Evolutionary conservation across 2,888 invertebrate species (phyloP).

Genomic region (Lasioglossum marginatum): DNA sequence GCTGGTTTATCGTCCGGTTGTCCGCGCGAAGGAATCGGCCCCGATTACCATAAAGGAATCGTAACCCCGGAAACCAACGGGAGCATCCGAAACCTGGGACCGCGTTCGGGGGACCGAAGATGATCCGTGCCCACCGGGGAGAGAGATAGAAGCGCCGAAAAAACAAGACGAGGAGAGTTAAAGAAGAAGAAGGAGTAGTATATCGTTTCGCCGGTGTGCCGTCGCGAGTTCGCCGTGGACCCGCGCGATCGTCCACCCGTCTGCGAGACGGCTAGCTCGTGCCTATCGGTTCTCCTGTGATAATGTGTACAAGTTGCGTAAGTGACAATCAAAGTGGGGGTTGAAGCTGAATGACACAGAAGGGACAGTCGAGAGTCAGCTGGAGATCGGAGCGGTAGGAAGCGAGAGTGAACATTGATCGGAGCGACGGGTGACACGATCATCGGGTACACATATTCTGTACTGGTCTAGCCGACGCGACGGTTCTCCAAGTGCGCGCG

Average conservation of each 20-base stretch:
- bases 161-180: conserved; percentile 5
- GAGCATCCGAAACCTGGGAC: conserved; percentile 2
- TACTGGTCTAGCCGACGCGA: not conserved
- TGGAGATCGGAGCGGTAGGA: conserved; percentile 47
- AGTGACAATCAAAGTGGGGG: conserved; percentile 75
- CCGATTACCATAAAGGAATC: conserved; percentile 64
- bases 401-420: conserved; percentile 25
- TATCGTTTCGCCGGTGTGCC: conserved; percentile 57
- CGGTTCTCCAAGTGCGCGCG: not conserved
- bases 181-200: not conserved
- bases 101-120: not conserved
- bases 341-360: conserved; percentile 49
- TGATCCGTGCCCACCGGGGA: not conserved
- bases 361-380: conserved; percentile 45
- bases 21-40: conserved; percentile 55
- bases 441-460: not conserved
- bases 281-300: conserved; percentile 65
- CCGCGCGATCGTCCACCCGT: conserved; percentile 1
- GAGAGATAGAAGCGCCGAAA: not conserved
- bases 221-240: conserved; percentile 53
- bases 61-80: conserved; percentile 33
- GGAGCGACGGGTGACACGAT: not conserved
- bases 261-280: not conserved
- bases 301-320: conserved; percentile 76
- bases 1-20: conserved; percentile 56